phyloP scores from a whole-genome alignment of 2,888 invertebrate genomes.

The Chalcis sispes region DNA sequence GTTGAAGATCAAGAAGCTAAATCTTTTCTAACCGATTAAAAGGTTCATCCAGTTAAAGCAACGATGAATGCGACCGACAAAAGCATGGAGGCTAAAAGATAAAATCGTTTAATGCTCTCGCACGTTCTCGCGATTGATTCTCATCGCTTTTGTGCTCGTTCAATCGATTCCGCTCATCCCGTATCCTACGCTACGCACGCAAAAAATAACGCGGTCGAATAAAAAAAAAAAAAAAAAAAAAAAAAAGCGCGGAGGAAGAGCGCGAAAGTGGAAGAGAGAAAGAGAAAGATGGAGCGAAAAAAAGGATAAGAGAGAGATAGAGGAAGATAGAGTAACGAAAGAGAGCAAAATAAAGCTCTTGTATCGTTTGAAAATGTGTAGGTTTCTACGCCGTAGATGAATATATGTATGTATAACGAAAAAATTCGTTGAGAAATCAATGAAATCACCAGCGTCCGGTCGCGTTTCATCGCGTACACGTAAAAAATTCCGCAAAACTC shows the following conservation, averaged over 20 bases:
- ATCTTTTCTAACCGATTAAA: slow-evolving; percentile 47
- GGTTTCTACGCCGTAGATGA: not conserved
- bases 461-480: not conserved
- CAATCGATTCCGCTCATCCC: slow-evolving; percentile 39
- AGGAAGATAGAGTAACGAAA: not conserved
- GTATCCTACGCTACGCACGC: slow-evolving; percentile 28
- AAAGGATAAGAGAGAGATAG: not conserved
- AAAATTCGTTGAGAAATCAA: slow-evolving; percentile 50
- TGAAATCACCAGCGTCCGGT: slow-evolving; percentile 20
- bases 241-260: not conserved
- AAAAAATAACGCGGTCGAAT: slow-evolving; percentile 34
- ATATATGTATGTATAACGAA: slow-evolving; percentile 9
- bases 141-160: slow-evolving; percentile 30
- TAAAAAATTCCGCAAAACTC: slow-evolving; percentile 7
- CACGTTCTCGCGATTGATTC: slow-evolving; percentile 38
- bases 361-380: slow-evolving; percentile 36
- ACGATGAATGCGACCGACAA: slow-evolving; percentile 27
- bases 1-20: slow-evolving; percentile 4
- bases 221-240: slow-evolving; percentile 21
- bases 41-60: slow-evolving; percentile 59
- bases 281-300: slow-evolving; percentile 1
- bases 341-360: slow-evolving; percentile 48
- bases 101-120: slow-evolving; percentile 48
- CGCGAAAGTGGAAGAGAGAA: not conserved
- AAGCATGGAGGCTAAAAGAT: slow-evolving; percentile 24